Base-by-base conservation (phyloP, 2,797 vertebrate species). In the Gouania willdenowi region DNA sequence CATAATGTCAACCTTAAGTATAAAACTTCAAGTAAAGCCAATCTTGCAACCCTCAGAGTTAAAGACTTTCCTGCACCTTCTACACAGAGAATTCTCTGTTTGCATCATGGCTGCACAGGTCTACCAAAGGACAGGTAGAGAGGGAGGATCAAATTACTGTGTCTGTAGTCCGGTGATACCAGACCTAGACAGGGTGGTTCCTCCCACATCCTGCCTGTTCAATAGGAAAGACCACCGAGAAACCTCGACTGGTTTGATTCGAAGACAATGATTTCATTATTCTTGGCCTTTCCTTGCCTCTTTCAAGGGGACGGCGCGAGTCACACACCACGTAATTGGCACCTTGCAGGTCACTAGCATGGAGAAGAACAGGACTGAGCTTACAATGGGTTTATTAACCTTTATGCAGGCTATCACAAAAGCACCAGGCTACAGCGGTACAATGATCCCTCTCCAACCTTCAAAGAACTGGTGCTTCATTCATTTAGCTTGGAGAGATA, bases 51-150 rank as follows among this genome's bases (percentile, higher is more conserved):
- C 8, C 37, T 15, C 36, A 38, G 14, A 8, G 23, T 14, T 11
- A 32, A 22, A 53, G 44, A 52, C 41, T 51, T n/a, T 3, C 29
- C 39, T 37, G 25, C 47, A 27, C 41, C 33, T 45, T 41, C 44
- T 55, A 48, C 42, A 83, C 78, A 84, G 74, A 82, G 75, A 28
- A 60, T 68, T 61, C 35, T 75, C 79, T 84, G 84, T 87, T 58
- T 63, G 52, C 54, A 48, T 55, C 64, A 38, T 57, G 17, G 32
- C 44, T 49, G 47, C 56, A 44, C 23, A 22, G 32, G 56, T 52
- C 67, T 57, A 27, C 24, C 45, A 33, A 49, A 55, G n/a, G n/a
- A n/a, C n/a, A n/a, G n/a, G n/a, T n/a, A n/a, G n/a, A n/a, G n/a
- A n/a, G n/a, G n/a, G n/a, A n/a, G 56, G 75, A 83, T 88, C 80